A percentile compares a stretch with the other conserved stretches of the same genome.
Evolutionary conservation across 2,888 invertebrate genomes (phyloP).

Genomic region (Parascotia fuliginaria): DNA sequence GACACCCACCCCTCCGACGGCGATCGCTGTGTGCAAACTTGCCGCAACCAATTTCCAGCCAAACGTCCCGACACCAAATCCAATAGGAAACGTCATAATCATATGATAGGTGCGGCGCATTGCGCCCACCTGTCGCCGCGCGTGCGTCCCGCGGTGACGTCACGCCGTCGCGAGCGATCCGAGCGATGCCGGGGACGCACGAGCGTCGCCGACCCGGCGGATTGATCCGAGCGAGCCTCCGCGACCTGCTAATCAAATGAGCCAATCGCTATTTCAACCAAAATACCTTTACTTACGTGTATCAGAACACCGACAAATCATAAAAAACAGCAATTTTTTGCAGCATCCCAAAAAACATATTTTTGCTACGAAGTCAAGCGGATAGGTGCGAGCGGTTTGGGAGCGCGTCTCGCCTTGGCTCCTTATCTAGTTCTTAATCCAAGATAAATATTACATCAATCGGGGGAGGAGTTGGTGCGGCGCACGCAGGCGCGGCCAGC

Average conservation of each 20-base stretch:
- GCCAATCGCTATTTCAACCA: slow-evolving; percentile 45
- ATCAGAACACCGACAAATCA: slow-evolving; percentile 6
- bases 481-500: slow-evolving; percentile 62
- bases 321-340: slow-evolving; percentile 2
- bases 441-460: slow-evolving; percentile 86
- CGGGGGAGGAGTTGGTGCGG: slow-evolving; percentile 65
- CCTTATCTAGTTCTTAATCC: slow-evolving; percentile 82
- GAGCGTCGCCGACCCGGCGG: slow-evolving; percentile 53
- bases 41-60: slow-evolving; percentile 64
- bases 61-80: slow-evolving; percentile 61
- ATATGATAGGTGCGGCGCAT: slow-evolving; percentile 83
- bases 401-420: slow-evolving; percentile 58
- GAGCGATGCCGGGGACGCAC: slow-evolving; percentile 52
- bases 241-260: slow-evolving; percentile 63
- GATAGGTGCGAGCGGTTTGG: slow-evolving; percentile 36
- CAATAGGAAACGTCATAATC: slow-evolving; percentile 82
- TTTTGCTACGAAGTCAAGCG: slow-evolving; percentile 16
- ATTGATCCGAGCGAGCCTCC: slow-evolving; percentile 72
- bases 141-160: slow-evolving; percentile 82
- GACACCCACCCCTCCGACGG: slow-evolving; percentile 32
- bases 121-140: slow-evolving; percentile 85
- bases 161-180: slow-evolving; percentile 62
- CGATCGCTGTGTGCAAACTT: slow-evolving; percentile 54
- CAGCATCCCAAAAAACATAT: slow-evolving; percentile 19
- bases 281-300: slow-evolving; percentile 30